Evolutionary conservation across 1,140 invertebrate genomes (phyloP), one percentile per base, ranked within the genome.

Genomic region (Drosophila mayri): DNA sequence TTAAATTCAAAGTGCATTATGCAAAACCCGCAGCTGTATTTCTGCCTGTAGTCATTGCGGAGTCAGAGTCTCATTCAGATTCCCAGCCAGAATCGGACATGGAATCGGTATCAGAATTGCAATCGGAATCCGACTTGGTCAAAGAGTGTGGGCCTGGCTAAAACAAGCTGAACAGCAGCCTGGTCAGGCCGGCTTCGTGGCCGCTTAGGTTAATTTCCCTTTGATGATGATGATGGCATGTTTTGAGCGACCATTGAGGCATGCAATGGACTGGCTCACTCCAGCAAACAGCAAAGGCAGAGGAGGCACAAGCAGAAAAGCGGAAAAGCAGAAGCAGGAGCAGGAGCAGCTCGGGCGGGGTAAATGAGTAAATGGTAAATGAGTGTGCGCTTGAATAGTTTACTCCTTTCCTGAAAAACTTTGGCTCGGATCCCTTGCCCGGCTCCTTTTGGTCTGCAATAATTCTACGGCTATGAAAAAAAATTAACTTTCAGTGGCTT

Each of bases 181-280:
- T 30, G 32, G 18, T 20, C 50, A 20, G 32, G 32, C 49, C 79
- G 79, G 76, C 80, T 88, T 84, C 80, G 87, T 90, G 84, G 84
- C 80, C 85, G 85, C 76, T 88, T 88, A 84, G 84, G 84, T 88
- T 83, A 84, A 90, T 84, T 88, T 90, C 85, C 80, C 84, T 88
- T 88, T 72, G 68, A 72, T 72, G 66, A 87, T 87, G 82, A 85
- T 86, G 84, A 88, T 88, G 84, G 76, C 84, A 87, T 87, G 84
- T 88, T 87, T 88, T 80, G 77, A 80, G 85, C 85, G 80, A 59
- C 84, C 84, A 84, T 88, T 88, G 73, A 90, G 55, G 85, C 85
- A 84, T 88, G 84, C 85, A 75, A 90, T 65, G 84, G 72, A 86
- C 82, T 86, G 76, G 82, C 81, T 85, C 82, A 81, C 81, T 74